Evolutionary conservation across 1,140 invertebrate genomes (phyloP).

Genomic region (Drosophila sp.): DNA sequence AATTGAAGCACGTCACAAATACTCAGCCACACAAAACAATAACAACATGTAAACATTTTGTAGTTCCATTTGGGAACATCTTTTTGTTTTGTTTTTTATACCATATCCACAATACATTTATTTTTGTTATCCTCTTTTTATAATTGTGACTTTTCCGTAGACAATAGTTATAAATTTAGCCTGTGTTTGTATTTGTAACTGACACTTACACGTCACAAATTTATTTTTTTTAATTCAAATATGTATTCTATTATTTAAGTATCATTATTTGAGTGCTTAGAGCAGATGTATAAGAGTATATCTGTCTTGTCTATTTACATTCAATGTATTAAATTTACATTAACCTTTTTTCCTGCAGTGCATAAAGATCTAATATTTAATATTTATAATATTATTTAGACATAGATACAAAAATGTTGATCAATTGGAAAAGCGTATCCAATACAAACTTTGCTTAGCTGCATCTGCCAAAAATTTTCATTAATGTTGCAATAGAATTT

Average conservation of each 20-base stretch:
- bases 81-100: conserved; percentile 3
- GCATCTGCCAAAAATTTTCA: conserved; percentile 26
- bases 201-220: too few species aligned
- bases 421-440: neutral
- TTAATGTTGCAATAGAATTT: conserved; percentile 41
- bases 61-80: neutral
- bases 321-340: too few species aligned
- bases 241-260: too few species aligned
- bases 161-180: too few species aligned
- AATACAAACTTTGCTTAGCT: conserved; percentile 8
- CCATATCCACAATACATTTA: neutral
- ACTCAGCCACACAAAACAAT: conserved; percentile 10
- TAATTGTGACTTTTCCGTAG: too few species aligned
- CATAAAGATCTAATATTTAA: too few species aligned
- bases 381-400: conserved; percentile 18
- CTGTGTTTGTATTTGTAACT: too few species aligned
- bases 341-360: too few species aligned
- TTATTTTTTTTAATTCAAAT: too few species aligned
- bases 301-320: too few species aligned
- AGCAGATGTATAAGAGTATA: too few species aligned
- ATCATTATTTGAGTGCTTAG: too few species aligned
- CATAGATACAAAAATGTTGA: conserved; percentile 2
- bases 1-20: conserved; percentile 30
- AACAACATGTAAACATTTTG: conserved; percentile 1
- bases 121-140: neutral